Conservation (phyloP, 92 coral and sea anemone genomes). For the Montipora capitata region DNA sequence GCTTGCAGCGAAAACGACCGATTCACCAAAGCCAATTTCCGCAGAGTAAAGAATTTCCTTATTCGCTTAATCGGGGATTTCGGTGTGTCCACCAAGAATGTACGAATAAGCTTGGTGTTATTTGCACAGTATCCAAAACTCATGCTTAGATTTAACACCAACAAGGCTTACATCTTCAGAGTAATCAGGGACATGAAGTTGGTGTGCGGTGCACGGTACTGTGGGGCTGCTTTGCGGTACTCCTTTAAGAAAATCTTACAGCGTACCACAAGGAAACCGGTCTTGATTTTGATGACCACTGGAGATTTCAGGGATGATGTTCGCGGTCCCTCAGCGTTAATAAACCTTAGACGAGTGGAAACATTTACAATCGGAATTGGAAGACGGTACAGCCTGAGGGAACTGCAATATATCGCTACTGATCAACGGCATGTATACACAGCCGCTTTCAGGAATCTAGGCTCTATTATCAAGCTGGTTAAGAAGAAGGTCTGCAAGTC, state of each 20-base stretch:
- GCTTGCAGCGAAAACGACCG: conserved; percentile 81
- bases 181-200: conserved; percentile 74
- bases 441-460: conserved; percentile 81
- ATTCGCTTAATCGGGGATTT: conserved; percentile 76
- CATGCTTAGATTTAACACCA: conserved; percentile 62
- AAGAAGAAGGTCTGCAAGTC: conserved; percentile 77
- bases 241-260: conserved; percentile 61
- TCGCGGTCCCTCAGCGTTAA: conserved; percentile 38
- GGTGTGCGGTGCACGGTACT: conserved; percentile 72
- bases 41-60: conserved; percentile 84
- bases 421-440: conserved; percentile 83
- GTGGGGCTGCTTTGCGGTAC: conserved; percentile 70
- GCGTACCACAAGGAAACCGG: conserved; percentile 58
- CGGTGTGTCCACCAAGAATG: conserved; percentile 75
- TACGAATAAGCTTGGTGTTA: conserved; percentile 85
- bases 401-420: conserved; percentile 83
- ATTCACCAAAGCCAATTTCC: conserved; percentile 86
- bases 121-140: conserved; percentile 74
- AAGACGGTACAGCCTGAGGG: conserved; percentile 65
- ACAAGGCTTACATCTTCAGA: conserved; percentile 56
- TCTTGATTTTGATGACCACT: conserved; percentile 82
- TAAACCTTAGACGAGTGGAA: conserved; percentile 63
- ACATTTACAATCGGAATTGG: conserved; percentile 78
- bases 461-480: conserved; percentile 63
- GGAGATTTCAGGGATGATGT: conserved; percentile 84